Evolutionary conservation across 2,888 invertebrate genomes (phyloP).

Genomic region (Myopa testacea): DNA sequence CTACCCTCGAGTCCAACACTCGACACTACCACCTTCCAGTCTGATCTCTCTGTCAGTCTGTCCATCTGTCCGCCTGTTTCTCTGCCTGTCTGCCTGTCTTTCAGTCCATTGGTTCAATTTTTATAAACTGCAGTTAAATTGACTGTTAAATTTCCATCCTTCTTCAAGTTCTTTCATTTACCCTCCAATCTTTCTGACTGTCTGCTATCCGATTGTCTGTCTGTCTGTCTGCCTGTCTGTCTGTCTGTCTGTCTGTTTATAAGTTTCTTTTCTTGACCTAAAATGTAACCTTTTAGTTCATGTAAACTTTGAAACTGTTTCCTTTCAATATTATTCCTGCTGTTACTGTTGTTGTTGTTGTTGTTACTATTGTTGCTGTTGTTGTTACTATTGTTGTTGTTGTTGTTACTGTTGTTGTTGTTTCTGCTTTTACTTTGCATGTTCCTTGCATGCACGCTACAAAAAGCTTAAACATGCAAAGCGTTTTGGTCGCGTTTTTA

Average conservation of each 20-base stretch:
- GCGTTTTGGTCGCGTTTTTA: not conserved
- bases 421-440: too few relatives aligned
- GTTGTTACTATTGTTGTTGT: too few relatives aligned
- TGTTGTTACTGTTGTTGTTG: too few relatives aligned
- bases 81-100: not conserved
- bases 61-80: too few relatives aligned
- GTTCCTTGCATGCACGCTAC: too few relatives aligned
- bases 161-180: not conserved
- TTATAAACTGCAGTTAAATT: not conserved
- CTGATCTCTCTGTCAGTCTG: too few relatives aligned
- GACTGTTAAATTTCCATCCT: not conserved
- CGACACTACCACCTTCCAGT: too few relatives aligned
- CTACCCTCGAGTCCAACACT: too few relatives aligned
- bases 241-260: not conserved
- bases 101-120: not conserved
- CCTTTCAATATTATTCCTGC: not conserved
- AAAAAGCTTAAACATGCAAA: not conserved
- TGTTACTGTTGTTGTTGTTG: too few relatives aligned
- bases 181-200: not conserved
- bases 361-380: too few relatives aligned
- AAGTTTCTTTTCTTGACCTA: not conserved
- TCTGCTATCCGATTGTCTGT: not conserved
- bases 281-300: not conserved
- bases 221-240: not conserved
- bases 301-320: slow-evolving; percentile 1